Evolutionary conservation across 2,797 vertebrate species (phyloP), one percentile per base, ranked within the genome.

Genomic region (Pipistrellus kuhlii): DNA sequence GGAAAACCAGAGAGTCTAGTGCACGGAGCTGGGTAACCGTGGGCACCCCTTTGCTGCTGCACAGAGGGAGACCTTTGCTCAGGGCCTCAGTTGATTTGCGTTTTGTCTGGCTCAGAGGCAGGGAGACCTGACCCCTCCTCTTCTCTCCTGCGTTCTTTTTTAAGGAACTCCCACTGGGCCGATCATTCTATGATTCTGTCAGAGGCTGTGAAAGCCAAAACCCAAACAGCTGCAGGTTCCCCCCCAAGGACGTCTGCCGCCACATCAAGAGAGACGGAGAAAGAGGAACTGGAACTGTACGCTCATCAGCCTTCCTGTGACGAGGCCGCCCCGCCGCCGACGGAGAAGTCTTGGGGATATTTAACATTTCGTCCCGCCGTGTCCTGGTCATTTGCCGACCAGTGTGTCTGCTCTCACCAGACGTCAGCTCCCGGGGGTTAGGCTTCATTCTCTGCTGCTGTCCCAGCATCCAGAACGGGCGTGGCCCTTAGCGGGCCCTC

Each of bases 181-280:
- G 23, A 72, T 76, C 64, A 48, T n/a, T 66, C 53, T 53, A 69
- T 21, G 35, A 48, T 76, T 27, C 18, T 41, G 44, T 75, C 83
- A 78, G 92, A 90, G 69, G 77, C 38, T 69, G 17, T 83, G 82
- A 88, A 91, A 94, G 69, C 51, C 38, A 32, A 88, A 75, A 57
- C 20, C 35, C n/a, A 91, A 93, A 62, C 51, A 71, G 51, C 55
- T 18, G 15, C 44, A 73, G 46, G 38, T 69, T 48, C 13, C 57
- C 90, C 90, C n/a, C 68, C 80, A 77, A 66, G 57, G 71, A 62
- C 0, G 5, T 41, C 15, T 57, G 91, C 7, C 18, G 38, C 32
- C 62, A 2, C 41, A 66, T 41, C 68, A 55, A 53, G 55, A 66
- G 77, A 77, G 48, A 66, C 13, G 3, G 21, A 62, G 68, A 73